Conservation (phyloP, 2,888 invertebrate species). For the Perdita meconis region DNA sequence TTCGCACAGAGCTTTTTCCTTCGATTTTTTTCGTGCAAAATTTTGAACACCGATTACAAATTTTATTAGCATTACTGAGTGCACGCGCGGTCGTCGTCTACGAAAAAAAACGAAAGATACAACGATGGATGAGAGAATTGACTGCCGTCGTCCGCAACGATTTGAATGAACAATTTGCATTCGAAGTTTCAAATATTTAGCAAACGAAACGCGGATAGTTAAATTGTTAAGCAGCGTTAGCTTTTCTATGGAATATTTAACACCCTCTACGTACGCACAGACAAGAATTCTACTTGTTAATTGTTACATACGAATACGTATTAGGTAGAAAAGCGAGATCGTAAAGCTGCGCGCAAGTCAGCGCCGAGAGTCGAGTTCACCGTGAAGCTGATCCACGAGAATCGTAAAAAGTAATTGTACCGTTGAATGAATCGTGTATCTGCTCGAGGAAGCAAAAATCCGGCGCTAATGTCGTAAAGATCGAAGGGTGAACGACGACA, state of each 20-base stretch:
- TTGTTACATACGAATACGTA: constrained; percentile 27
- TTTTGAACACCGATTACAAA: not conserved
- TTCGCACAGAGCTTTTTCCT: no score
- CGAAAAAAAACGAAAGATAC: constrained; percentile 31
- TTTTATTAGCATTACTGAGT: not conserved
- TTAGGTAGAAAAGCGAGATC: constrained; percentile 19
- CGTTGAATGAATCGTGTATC: not conserved
- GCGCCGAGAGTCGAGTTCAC: not conserved
- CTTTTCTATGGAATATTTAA: not conserved
- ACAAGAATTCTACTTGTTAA: constrained; percentile 17
- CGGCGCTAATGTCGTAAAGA: not conserved
- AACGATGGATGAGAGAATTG: constrained; percentile 46
- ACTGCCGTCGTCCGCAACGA: constrained; percentile 40
- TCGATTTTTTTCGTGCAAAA: not conserved
- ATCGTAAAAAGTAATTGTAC: constrained; percentile 2
- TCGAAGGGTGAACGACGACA: constrained; percentile 40
- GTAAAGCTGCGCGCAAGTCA: not conserved
- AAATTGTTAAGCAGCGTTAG: not conserved
- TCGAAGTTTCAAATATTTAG: no score
- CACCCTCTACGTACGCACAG: constrained; percentile 25
- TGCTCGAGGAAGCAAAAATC: not conserved
- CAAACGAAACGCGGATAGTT: no score
- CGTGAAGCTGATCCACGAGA: not conserved
- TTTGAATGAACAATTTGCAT: no score
- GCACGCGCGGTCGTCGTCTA: constrained; percentile 50